Percentiles rank a stretch among this genome's conserved stretches.
These are phyloP conservation scores for Ivindomyrus marchei DNA, from an alignment of 2,113 vertebrate species.

Conservation along the genomic window DNA sequence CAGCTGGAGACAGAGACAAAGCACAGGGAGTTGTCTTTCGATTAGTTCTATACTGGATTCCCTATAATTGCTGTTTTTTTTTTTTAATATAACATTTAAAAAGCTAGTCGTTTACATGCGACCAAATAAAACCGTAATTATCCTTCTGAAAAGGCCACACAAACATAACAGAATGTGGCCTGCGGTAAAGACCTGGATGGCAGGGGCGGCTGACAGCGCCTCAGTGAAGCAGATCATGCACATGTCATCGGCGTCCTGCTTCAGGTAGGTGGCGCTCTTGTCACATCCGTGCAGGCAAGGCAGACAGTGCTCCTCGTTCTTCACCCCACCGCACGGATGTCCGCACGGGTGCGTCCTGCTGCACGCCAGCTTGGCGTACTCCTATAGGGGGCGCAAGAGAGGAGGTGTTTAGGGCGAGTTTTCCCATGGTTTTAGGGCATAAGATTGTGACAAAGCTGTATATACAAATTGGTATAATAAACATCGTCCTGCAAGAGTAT, in stretches of 20 bases:
- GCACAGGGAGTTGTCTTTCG: not conserved
- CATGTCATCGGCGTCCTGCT: constrained; percentile 98
- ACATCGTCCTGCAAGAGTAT: not conserved
- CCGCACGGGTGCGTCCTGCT: constrained; percentile 91
- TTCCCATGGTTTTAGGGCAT: not conserved
- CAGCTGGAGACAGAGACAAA: constrained; percentile 60
- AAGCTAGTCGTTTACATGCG: not conserved
- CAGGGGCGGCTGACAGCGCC: constrained; percentile 93
- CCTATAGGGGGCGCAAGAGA: constrained; percentile 53
- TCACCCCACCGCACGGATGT: constrained; percentile 90
- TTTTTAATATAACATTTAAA: not conserved
- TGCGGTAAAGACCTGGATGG: constrained; percentile 74
- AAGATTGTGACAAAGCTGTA: not conserved
- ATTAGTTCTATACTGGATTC: not conserved
- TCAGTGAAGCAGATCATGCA: constrained; percentile 99
- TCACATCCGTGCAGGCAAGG: constrained; percentile 93
- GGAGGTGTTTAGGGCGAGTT: not conserved
- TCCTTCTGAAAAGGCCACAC: not conserved
- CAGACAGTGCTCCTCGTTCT: constrained; percentile 85
- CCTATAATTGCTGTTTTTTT: not conserved
- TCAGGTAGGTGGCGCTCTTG: constrained; percentile 76
- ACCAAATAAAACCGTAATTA: not conserved
- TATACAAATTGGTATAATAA: not conserved
- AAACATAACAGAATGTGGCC: not conserved
- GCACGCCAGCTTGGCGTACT: constrained; percentile 91